Conservation (phyloP, 64 coral and sea anemone genomes). For the Stylophora pistillata region DNA sequence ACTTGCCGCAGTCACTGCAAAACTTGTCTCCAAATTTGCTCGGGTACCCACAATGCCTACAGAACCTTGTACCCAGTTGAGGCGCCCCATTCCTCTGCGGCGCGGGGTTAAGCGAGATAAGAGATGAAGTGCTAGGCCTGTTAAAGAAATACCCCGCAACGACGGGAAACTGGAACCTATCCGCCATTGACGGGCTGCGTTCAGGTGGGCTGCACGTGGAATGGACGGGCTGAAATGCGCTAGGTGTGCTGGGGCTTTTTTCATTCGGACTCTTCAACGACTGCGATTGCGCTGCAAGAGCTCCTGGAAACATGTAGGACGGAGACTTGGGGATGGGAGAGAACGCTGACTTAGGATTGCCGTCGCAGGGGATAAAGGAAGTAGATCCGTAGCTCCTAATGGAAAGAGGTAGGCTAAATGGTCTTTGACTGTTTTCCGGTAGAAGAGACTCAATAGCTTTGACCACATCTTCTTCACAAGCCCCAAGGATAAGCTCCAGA, state of each 20-base stretch:
- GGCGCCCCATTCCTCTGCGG: slow-evolving; percentile 2
- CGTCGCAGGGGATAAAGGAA: background rate
- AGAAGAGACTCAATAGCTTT: slow-evolving; percentile 64
- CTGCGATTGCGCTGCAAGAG: background rate
- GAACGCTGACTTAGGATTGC: slow-evolving; percentile 47
- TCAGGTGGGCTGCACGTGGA: slow-evolving; percentile 13
- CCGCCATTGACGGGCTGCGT: slow-evolving; percentile 7
- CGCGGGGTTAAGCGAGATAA: slow-evolving; percentile 26
- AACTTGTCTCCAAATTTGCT: slow-evolving; percentile 58
- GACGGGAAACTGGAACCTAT: slow-evolving; percentile 52
- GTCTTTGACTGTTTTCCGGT: slow-evolving; percentile 1
- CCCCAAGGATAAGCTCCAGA: slow-evolving; percentile 46
- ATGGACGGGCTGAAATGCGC: slow-evolving; percentile 54
- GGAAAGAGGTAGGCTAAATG: slow-evolving; percentile 19
- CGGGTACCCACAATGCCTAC: slow-evolving; percentile 45
- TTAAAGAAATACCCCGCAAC: slow-evolving; percentile 48
- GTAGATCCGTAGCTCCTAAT: background rate
- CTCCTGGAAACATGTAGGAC: slow-evolving; percentile 23
- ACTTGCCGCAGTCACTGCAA: slow-evolving; percentile 65
- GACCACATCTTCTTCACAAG: slow-evolving; percentile 57
- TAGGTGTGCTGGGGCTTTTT: slow-evolving; percentile 18
- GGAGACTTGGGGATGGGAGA: slow-evolving; percentile 52
- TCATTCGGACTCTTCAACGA: slow-evolving; percentile 12
- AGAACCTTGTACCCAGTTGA: background rate
- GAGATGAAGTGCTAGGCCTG: slow-evolving; percentile 13